Evolutionary conservation across 35 echinoderm and acorn worm genomes (phyloP).

Genomic region (Ophioderma brevispina): DNA sequence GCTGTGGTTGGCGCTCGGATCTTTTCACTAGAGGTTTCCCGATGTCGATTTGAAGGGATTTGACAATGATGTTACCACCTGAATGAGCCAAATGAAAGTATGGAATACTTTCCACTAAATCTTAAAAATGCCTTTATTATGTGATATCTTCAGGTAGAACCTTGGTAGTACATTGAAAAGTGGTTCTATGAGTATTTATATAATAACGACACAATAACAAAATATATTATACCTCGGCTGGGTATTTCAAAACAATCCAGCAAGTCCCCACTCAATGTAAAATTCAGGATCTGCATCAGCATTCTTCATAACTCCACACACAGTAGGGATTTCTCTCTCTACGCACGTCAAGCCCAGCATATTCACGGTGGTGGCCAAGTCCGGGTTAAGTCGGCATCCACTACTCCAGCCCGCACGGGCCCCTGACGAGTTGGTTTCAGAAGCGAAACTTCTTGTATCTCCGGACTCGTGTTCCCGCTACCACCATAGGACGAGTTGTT

Average conservation of each 20-base stretch:
- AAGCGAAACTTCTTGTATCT: neutral
- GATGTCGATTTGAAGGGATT: neutral
- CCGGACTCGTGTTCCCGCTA: constrained; percentile 25
- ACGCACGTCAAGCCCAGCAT: neutral
- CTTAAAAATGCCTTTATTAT: no score
- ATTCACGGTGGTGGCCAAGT: neutral
- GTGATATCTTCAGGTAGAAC: no score
- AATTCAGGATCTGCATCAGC: constrained; percentile 20
- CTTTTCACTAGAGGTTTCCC: constrained; percentile 24
- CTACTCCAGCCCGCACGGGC: constrained; percentile 26
- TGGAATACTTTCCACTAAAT: no score
- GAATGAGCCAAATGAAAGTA: no score
- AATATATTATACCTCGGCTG: no score
- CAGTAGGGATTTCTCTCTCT: constrained; percentile 39
- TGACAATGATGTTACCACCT: constrained; percentile 68
- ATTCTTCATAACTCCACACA: constrained; percentile 50
- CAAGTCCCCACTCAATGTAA: constrained; percentile 9
- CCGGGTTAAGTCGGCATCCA: no score
- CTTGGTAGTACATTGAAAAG: no score
- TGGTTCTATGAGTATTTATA: no score
- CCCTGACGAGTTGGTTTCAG: neutral
- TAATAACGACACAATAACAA: no score
- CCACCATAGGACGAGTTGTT: constrained; percentile 46
- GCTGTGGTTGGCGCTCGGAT: neutral
- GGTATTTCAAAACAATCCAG: constrained; percentile 32